Evolutionary conservation across 2,888 invertebrate genomes (phyloP).

Genomic region (Geotrupes spiniger): DNA sequence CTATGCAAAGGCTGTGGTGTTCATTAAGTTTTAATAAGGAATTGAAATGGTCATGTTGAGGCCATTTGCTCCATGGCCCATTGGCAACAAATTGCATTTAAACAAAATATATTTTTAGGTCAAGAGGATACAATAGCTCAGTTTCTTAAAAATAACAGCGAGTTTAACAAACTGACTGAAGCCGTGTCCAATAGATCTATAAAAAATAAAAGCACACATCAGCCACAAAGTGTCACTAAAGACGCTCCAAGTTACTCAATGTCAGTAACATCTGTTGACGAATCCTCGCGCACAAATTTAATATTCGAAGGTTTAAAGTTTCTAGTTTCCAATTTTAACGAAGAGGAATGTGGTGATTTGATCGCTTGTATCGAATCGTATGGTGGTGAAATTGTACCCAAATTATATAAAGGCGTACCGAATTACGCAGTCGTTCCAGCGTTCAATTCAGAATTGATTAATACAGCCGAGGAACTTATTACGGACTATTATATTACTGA

Average conservation of each 20-base stretch:
- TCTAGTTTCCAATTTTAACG: constrained; percentile 51
- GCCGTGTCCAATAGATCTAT: no score
- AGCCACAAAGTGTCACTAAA: not conserved
- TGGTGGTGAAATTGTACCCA: constrained; percentile 55
- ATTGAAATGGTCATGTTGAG: no score
- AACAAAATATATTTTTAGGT: constrained; percentile 22
- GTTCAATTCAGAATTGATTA: constrained; percentile 46
- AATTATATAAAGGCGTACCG: constrained; percentile 54
- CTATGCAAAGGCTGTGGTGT: no score
- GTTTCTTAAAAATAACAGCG: constrained; percentile 10
- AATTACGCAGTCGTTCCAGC: constrained; percentile 67
- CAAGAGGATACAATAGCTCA: constrained; percentile 40
- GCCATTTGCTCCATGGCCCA: no score
- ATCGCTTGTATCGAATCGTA: constrained; percentile 54
- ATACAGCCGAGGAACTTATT: constrained; percentile 59
- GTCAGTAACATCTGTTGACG: constrained; percentile 13
- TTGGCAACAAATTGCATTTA: no score
- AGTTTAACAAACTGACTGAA: not conserved
- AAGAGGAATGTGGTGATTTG: constrained; percentile 47
- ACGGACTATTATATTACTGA: constrained; percentile 73
- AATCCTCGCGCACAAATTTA: constrained; percentile 19
- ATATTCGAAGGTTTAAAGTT: constrained; percentile 37
- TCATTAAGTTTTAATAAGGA: no score
- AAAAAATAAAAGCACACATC: no score
- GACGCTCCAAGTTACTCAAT: not conserved